A percentile compares a stretch with the other conserved stretches of the same genome.
phyloP scores from a whole-genome alignment of 1,140 invertebrate species.

The Drosophila obscura region DNA sequence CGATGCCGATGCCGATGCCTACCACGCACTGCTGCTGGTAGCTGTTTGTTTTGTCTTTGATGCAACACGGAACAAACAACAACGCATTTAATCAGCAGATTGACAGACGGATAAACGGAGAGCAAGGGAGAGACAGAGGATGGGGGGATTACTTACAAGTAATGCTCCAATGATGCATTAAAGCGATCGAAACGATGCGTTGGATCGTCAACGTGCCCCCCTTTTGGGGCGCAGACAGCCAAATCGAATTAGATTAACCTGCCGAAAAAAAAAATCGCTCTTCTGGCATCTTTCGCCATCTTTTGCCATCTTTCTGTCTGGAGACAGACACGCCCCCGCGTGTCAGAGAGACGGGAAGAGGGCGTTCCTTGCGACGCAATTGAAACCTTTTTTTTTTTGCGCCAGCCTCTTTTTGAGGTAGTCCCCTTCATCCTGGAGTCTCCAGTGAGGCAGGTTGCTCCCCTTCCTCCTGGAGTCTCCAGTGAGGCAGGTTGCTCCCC shows the following conservation, averaged over 20 bases:
- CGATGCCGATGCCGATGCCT: background rate
- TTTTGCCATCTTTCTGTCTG: slow-evolving; percentile 76
- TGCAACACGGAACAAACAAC: background rate
- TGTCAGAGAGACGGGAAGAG: slow-evolving; percentile 72
- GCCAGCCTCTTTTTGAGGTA: slow-evolving; percentile 44
- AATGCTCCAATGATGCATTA: no score
- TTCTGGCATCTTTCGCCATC: slow-evolving; percentile 60
- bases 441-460: no score
- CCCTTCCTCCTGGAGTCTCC: no score
- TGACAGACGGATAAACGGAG: background rate
- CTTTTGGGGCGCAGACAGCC: background rate
- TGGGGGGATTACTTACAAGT: fast-evolving
- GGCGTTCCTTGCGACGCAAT: slow-evolving; percentile 70
- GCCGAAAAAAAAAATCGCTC: slow-evolving; percentile 22
- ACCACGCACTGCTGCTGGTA: background rate
- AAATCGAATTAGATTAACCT: slow-evolving; percentile 60
- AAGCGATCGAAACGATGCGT: background rate
- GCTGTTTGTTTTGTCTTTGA: slow-evolving; percentile 3
- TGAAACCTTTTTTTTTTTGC: slow-evolving; percentile 58
- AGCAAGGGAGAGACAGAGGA: no score
- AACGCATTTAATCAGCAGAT: slow-evolving; percentile 36
- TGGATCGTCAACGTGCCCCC: background rate
- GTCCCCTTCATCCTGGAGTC: background rate
- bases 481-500: background rate
- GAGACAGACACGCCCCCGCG: slow-evolving; percentile 40